Conservation (phyloP, 2,797 vertebrate species). For the Xenopus petersii region DNA sequence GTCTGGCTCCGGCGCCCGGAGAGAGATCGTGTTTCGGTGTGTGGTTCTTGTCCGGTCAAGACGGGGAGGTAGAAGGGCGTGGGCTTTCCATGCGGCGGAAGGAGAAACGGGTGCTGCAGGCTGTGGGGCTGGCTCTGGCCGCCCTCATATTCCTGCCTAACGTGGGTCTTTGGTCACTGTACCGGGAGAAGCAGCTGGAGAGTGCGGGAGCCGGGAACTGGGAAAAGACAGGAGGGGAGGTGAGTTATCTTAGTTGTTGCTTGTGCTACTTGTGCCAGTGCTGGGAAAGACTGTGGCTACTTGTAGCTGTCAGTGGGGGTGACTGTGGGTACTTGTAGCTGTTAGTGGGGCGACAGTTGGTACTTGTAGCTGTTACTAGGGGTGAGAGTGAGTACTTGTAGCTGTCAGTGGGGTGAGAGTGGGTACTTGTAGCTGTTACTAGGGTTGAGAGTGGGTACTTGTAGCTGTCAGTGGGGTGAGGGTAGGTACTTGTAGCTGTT, state of each 20-base stretch:
- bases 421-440: too few relatives aligned
- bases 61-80: constrained; percentile 12
- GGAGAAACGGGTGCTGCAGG: constrained; percentile 88
- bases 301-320: too few relatives aligned
- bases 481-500: too few relatives aligned
- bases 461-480: too few relatives aligned
- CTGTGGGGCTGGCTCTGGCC: constrained; percentile 78
- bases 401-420: too few relatives aligned
- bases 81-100: constrained; percentile 81
- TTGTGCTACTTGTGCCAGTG: not conserved
- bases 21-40: constrained; percentile 32
- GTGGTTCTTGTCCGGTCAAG: not conserved
- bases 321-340: not conserved
- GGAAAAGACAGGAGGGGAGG: constrained; percentile 56
- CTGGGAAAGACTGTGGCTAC: not conserved
- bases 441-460: too few relatives aligned
- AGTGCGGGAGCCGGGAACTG: constrained; percentile 59
- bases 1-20: not conserved
- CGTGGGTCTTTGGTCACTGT: constrained; percentile 89
- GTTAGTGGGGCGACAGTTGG: too few relatives aligned
- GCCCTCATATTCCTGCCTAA: constrained; percentile 87
- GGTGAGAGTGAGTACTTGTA: too few relatives aligned
- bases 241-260: constrained; percentile 33
- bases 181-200: constrained; percentile 82
- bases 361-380: too few relatives aligned